Base-by-base conservation (phyloP, 2,113 vertebrate species). In the Brachionichthys hirsutus region DNA sequence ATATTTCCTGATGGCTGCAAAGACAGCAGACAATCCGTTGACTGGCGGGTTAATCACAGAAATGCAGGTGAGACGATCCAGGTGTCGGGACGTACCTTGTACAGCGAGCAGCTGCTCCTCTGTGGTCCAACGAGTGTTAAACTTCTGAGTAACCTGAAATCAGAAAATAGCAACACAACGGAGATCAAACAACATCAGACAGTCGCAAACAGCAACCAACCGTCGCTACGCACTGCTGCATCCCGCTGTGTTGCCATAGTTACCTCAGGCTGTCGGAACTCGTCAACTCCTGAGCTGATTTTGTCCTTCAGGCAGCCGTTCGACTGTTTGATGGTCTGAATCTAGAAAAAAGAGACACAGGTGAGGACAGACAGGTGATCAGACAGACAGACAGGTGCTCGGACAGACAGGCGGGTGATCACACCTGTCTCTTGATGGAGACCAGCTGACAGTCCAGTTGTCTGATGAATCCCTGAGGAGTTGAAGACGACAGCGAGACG, bases 41-140 rank as follows among this genome's bases (percentile, higher is more conserved):
- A 44, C 38, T 9, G 54, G 30, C 5, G 55, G 19, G 35, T 15
- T 24, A 10, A 52, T 15, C 1, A 16, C 12, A 7, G 13, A 6
- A 18, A 6, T 16, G 0, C 40, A 41, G n/a, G n/a, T 20, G 36
- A 8, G 20, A 40, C 12, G 17, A 10, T 30, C n/a, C 41, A 56
- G 18, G 42, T 54, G 12, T 14, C 18, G 18, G 43, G 9, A 16
- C 12, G 70, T 92, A 98, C 97, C 97, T 94, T 99, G 97, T 13
- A 99, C 97, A 1, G 96, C 97, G 4, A 99, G 93, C 48, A 99
- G 95, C 80, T 99, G 97, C 78, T 99, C 97, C 65, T 99, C 97
- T 0, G 96, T 98, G 62, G 95, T 98, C 97, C 97, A 98, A 34
- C 97, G 95, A 6, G 94, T 94, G 47, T 98, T 99, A 66, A 94